phyloP scores from a whole-genome alignment of 2,113 vertebrate species.

The Pimephales promelas region DNA sequence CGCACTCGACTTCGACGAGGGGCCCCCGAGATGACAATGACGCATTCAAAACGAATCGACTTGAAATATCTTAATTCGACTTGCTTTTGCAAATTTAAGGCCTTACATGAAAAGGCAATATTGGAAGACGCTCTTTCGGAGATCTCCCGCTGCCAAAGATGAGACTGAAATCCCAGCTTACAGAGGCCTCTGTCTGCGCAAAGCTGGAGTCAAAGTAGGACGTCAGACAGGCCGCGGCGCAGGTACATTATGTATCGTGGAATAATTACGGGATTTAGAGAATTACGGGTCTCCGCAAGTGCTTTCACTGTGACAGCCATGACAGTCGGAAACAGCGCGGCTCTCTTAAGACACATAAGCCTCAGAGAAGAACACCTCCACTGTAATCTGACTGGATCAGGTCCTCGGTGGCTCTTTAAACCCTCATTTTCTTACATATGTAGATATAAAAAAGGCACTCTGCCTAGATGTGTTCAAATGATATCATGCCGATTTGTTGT shows the following conservation, averaged over 20 bases:
- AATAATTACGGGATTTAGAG: conserved; percentile 83
- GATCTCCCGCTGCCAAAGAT: conserved; percentile 45
- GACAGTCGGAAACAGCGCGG: conserved; percentile 70
- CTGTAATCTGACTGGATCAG: conserved; percentile 42
- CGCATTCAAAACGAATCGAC: conserved; percentile 23
- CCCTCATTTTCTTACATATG: conserved; percentile 25
- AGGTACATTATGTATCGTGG: conserved; percentile 79
- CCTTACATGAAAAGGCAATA: conserved; percentile 39
- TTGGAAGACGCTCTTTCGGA: conserved; percentile 48
- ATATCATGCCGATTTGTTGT: conserved; percentile 14
- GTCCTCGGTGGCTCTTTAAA: conserved; percentile 18
- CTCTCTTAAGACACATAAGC: conserved; percentile 75
- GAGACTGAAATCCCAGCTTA: conserved; percentile 53
- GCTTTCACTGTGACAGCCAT: conserved; percentile 79
- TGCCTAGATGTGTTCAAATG: neutral
- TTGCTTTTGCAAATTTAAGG: conserved; percentile 45
- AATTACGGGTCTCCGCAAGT: conserved; percentile 79
- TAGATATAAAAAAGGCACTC: neutral
- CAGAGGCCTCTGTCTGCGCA: conserved; percentile 36
- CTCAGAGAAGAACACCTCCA: conserved; percentile 74
- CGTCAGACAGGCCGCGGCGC: conserved; percentile 74
- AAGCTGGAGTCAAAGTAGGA: conserved; percentile 68
- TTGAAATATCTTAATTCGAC: conserved; percentile 48
- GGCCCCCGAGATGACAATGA: conserved; percentile 33
- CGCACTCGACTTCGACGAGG: neutral